Conservation (phyloP, 2,797 vertebrate species). For the Potorous gilbertii region DNA sequence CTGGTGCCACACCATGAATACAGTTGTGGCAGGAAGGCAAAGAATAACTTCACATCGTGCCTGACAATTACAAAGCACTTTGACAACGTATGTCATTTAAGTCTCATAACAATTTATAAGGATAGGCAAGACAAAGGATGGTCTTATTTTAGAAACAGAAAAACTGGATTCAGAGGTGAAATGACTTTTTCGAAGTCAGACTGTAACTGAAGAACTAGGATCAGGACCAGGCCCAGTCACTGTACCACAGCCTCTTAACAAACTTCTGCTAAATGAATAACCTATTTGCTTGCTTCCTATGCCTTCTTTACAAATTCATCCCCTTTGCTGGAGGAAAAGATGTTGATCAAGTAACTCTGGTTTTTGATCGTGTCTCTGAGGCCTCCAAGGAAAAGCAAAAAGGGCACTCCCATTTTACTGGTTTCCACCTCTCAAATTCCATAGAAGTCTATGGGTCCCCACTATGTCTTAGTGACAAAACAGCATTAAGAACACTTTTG, state of each 20-base stretch:
- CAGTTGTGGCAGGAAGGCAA: neutral
- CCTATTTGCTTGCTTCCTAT: neutral
- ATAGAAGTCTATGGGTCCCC: neutral
- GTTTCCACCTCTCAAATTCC: neutral
- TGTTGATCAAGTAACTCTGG: neutral
- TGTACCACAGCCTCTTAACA: neutral
- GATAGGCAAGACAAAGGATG: neutral
- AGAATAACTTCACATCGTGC: neutral
- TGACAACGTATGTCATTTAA: neutral
- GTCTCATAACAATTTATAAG: neutral
- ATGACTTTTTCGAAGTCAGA: neutral
- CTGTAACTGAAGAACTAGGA: neutral
- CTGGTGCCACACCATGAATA: neutral
- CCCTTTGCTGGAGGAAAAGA: neutral
- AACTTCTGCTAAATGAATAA: neutral
- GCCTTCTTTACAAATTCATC: neutral
- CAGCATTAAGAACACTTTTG: neutral
- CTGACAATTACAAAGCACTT: neutral
- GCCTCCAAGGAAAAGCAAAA: neutral
- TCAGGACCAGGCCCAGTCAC: neutral
- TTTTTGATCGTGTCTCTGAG: neutral
- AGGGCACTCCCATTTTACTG: neutral
- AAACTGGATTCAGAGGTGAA: neutral
- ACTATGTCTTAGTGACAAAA: neutral
- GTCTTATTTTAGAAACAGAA: neutral